Conservation (phyloP, 2,797 vertebrate genomes). For the Acipenser oxyrinchus region DNA sequence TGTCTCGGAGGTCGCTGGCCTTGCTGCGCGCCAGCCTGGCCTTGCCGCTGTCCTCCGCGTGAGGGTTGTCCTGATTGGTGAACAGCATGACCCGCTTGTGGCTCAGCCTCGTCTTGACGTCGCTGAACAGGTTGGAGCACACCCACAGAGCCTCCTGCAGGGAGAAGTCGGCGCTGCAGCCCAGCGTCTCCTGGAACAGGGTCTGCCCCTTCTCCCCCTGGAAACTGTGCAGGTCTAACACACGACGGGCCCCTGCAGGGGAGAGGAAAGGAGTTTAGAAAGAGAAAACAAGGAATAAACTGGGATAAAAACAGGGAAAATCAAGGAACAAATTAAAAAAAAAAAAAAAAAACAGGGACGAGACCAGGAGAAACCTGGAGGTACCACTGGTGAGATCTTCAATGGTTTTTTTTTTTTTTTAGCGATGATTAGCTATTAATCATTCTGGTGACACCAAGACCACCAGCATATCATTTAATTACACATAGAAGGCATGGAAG, state of each 20-base stretch:
- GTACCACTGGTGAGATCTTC: not conserved
- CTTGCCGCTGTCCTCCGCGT: constrained; percentile 59
- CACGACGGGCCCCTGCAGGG: constrained; percentile 74
- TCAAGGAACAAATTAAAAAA: not conserved
- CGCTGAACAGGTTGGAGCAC: constrained; percentile 90
- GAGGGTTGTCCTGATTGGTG: constrained; percentile 85
- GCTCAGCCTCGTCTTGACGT: constrained; percentile 76
- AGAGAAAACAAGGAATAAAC: not conserved
- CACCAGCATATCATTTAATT: no score
- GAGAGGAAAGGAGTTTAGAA: not conserved
- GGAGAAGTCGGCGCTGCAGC: constrained; percentile 61
- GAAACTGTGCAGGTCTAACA: constrained; percentile 74
- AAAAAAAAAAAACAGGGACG: not conserved
- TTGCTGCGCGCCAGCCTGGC: constrained; percentile 81
- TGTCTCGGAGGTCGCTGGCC: constrained; percentile 83
- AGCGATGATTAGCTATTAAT: no score
- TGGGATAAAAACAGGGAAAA: not conserved
- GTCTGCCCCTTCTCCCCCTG: constrained; percentile 60
- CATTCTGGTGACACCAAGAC: no score
- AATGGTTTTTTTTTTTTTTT: not conserved
- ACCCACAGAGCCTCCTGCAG: constrained; percentile 87
- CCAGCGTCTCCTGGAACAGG: constrained; percentile 67
- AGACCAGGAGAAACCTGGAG: not conserved
- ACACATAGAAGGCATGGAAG: no score
- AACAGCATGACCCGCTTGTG: constrained; percentile 94